Conservation (phyloP, 2,113 vertebrate species). For the Erythrocercus mccallii region DNA sequence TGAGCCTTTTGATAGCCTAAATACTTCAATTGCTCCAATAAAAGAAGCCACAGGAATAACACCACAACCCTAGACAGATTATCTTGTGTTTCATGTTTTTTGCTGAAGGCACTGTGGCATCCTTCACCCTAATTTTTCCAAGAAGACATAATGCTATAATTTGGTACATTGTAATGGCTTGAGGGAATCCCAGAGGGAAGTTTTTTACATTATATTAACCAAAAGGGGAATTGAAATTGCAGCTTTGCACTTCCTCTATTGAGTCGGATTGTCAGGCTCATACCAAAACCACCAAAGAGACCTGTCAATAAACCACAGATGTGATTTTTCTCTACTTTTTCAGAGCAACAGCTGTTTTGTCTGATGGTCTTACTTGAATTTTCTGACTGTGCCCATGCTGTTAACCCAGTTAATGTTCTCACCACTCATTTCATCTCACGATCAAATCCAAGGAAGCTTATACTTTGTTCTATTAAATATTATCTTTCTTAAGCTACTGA, state of each 20-base stretch:
- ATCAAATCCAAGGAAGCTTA: not conserved
- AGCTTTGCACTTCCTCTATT: slow-evolving; percentile 14
- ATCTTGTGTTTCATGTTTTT: not conserved
- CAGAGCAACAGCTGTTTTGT: not conserved
- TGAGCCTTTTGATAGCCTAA: not conserved
- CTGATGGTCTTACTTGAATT: not conserved
- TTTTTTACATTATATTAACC: not conserved
- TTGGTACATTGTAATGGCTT: not conserved
- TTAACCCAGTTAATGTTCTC: not conserved
- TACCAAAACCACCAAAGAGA: not conserved
- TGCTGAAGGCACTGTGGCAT: not conserved
- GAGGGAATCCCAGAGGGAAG: not conserved
- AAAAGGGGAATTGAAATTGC: slow-evolving; percentile 38
- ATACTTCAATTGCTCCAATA: not conserved
- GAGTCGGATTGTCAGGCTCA: not conserved
- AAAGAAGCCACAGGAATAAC: not conserved
- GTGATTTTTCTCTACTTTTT: not conserved
- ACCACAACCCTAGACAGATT: not conserved
- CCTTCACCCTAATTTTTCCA: not conserved
- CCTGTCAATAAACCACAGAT: not conserved
- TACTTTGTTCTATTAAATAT: not conserved
- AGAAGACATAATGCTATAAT: not conserved
- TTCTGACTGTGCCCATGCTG: not conserved
- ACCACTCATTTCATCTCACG: not conserved
- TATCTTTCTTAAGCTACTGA: not conserved